Evolutionary conservation across 1,140 invertebrate species (phyloP).

Genomic region (Zeugodacus cucurbitae): DNA sequence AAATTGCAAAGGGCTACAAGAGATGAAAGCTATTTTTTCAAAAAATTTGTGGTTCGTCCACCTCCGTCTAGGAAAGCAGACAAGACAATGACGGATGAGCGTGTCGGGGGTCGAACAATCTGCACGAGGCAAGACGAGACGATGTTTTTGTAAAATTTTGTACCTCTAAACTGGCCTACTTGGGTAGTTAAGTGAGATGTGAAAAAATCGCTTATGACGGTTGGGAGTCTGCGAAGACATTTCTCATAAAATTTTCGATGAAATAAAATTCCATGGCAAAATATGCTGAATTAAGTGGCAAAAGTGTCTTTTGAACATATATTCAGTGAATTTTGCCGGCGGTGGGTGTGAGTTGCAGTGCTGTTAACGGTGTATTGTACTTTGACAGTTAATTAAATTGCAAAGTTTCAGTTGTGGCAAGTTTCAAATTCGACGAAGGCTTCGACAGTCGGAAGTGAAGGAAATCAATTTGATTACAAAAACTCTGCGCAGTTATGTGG

Average conservation of each 20-base stretch:
- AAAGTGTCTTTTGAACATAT: not conserved
- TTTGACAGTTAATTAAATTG: not conserved
- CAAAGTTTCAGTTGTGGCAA: not conserved
- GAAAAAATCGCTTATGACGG: not conserved
- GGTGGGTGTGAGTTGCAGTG: no score
- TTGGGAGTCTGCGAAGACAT: not conserved
- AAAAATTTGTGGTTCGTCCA: not conserved
- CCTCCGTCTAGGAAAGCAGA: not conserved
- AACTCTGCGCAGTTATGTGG: not conserved
- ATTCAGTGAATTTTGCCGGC: not conserved
- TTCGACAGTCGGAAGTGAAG: not conserved
- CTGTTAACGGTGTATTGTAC: no score
- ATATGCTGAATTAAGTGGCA: not conserved
- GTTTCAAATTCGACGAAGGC: not conserved
- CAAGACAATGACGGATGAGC: not conserved
- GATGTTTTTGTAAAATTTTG: not conserved
- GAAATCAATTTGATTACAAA: conserved; percentile 21
- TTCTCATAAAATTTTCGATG: not conserved
- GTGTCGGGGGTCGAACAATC: not conserved
- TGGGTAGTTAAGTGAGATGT: not conserved
- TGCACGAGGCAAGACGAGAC: not conserved
- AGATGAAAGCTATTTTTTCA: not conserved
- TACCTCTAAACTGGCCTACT: not conserved
- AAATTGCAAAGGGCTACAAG: not conserved
- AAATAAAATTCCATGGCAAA: not conserved